Evolutionary conservation across 35 echinoderm and acorn worm species (phyloP).

Genomic region (Acanthaster planci): DNA sequence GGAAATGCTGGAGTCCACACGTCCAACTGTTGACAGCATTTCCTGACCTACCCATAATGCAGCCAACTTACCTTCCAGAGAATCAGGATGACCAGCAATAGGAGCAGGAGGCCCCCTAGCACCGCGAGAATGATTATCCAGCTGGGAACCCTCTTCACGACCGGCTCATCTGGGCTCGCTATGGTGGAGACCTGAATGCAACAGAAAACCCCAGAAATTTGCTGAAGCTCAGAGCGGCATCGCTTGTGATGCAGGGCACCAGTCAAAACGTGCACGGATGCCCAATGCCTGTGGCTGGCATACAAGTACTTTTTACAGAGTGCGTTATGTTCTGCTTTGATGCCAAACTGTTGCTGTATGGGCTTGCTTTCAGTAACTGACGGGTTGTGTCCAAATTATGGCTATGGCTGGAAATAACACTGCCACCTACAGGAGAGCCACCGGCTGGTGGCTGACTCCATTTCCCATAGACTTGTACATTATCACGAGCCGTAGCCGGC

Average conservation of each 20-base stretch:
- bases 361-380: too few relatives aligned
- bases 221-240: background rate
- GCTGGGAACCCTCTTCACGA: slow-evolving; percentile 34
- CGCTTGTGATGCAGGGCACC: too few relatives aligned
- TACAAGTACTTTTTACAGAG: too few relatives aligned
- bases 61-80: slow-evolving; percentile 74
- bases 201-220: background rate
- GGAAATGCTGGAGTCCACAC: background rate
- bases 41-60: background rate
- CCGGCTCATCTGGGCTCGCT: slow-evolving; percentile 9
- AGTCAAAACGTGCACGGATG: too few relatives aligned
- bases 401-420: too few relatives aligned
- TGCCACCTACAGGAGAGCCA: too few relatives aligned
- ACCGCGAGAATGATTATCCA: slow-evolving; percentile 72
- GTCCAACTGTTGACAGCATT: background rate
- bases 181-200: background rate
- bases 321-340: too few relatives aligned
- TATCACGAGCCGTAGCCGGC: background rate
- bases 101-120: slow-evolving; percentile 43
- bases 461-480: background rate
- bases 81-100: slow-evolving; percentile 53
- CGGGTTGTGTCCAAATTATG: too few relatives aligned
- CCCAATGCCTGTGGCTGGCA: too few relatives aligned
- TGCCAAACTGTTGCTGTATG: too few relatives aligned
- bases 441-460: background rate